These are phyloP conservation scores for Podabrus alpinus DNA, from an alignment of 2,888 invertebrate species.

Conservation along the genomic window DNA sequence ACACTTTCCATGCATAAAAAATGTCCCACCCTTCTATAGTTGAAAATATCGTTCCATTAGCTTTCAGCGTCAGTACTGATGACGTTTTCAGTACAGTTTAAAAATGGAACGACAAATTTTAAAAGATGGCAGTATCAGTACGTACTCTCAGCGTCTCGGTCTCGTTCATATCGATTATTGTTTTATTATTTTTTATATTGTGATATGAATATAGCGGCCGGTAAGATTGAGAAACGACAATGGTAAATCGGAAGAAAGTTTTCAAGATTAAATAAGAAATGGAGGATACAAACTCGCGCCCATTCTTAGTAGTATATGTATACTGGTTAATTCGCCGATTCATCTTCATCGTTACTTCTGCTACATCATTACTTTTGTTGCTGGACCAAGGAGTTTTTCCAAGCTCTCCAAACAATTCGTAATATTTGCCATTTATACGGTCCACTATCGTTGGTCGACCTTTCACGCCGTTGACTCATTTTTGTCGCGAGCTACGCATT, in stretches of 20 bases:
- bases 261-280: slow-evolving; percentile 26
- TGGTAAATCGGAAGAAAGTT: background rate
- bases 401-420: slow-evolving; percentile 7
- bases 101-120: no score
- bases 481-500: slow-evolving; percentile 41
- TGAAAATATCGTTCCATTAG: background rate
- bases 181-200: background rate
- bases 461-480: slow-evolving; percentile 37
- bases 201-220: background rate
- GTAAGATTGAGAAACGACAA: background rate
- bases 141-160: no score
- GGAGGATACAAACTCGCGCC: slow-evolving; percentile 20
- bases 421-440: slow-evolving; percentile 16
- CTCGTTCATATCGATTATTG: background rate
- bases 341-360: slow-evolving; percentile 31
- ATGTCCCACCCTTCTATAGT: background rate
- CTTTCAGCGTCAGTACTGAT: background rate
- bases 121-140: no score
- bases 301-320: slow-evolving; percentile 8
- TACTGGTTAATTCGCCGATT: slow-evolving; percentile 23
- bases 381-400: slow-evolving; percentile 14
- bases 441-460: slow-evolving; percentile 26
- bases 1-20: no score
- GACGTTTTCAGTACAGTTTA: no score
- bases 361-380: slow-evolving; percentile 25